phyloP scores from a whole-genome alignment of 1,140 invertebrate genomes.

The Dufourea novaeangliae region DNA sequence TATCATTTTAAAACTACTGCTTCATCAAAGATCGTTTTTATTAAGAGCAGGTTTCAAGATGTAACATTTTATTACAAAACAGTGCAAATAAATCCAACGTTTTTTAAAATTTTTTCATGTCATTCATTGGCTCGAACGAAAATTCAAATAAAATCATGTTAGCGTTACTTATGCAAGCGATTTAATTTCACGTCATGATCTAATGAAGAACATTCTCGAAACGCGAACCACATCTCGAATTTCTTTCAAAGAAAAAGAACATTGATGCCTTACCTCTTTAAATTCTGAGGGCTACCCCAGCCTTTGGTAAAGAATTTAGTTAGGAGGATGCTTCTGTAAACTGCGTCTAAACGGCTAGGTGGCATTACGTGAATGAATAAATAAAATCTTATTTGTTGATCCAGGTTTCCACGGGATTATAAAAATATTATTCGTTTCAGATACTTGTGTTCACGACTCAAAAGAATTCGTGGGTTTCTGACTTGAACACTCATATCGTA shows the following conservation, averaged over 20 bases:
- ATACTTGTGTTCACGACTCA: neutral
- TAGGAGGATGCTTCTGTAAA: constrained; percentile 94
- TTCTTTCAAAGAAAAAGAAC: neutral
- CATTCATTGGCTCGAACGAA: neutral
- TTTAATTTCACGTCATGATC: neutral
- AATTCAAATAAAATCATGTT: neutral
- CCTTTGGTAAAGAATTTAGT: constrained; percentile 98
- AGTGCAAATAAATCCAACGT: neutral
- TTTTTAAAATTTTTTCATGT: neutral
- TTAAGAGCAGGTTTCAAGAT: too few relatives aligned
- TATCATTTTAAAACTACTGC: too few relatives aligned
- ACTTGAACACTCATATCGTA: constrained; percentile 1
- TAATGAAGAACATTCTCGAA: neutral
- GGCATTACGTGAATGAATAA: constrained; percentile 81
- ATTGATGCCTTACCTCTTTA: constrained; percentile 87
- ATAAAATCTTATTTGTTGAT: neutral
- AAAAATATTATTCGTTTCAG: neutral
- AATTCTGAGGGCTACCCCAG: constrained; percentile 96
- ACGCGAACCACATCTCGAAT: neutral
- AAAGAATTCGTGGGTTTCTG: neutral
- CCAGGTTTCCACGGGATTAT: neutral
- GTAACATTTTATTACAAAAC: too few relatives aligned
- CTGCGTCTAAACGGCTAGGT: constrained; percentile 90
- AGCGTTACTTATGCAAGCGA: neutral
- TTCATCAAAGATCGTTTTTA: too few relatives aligned